A percentile compares a stretch with the other conserved stretches of the same genome.
phyloP scores from a whole-genome alignment of 2,113 vertebrate species.

The Boleophthalmus pectinirostris region DNA sequence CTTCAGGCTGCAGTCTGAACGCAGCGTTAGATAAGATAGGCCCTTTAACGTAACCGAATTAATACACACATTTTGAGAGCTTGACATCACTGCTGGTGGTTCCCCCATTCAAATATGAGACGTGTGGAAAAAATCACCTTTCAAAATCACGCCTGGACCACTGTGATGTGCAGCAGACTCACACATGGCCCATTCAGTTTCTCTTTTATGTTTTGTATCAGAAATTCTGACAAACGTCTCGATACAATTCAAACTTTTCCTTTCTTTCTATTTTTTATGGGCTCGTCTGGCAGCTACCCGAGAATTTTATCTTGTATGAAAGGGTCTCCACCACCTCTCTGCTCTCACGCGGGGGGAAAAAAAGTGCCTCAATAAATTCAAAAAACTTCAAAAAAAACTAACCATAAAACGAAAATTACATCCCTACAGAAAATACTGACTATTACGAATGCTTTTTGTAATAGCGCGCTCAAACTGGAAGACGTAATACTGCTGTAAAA shows the following conservation, averaged over 20 bases:
- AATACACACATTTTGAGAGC: no score
- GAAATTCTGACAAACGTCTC: constrained; percentile 43
- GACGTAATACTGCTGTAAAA: constrained; percentile 70
- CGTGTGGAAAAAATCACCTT: background rate
- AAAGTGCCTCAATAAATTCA: constrained; percentile 70
- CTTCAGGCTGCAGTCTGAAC: no score
- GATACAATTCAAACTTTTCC: constrained; percentile 58
- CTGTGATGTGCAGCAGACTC: constrained; percentile 32
- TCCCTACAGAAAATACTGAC: constrained; percentile 71
- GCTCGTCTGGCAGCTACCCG: constrained; percentile 60
- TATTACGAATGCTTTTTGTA: constrained; percentile 74
- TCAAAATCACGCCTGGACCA: background rate
- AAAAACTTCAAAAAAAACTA: constrained; percentile 70
- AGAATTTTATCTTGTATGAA: constrained; percentile 74
- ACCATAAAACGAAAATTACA: constrained; percentile 73
- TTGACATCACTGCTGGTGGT: no score
- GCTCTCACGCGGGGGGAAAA: constrained; percentile 48
- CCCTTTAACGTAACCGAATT: no score
- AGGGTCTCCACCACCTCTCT: constrained; percentile 59
- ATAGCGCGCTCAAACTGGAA: constrained; percentile 73
- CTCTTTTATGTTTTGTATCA: constrained; percentile 52
- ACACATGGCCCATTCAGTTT: constrained; percentile 36
- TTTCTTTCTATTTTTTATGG: constrained; percentile 72
- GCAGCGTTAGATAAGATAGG: no score
- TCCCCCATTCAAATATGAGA: background rate